A percentile compares a stretch with the other conserved stretches of the same genome.
Evolutionary conservation across 2,888 invertebrate species (phyloP).

Genomic region (Mantis religiosa): DNA sequence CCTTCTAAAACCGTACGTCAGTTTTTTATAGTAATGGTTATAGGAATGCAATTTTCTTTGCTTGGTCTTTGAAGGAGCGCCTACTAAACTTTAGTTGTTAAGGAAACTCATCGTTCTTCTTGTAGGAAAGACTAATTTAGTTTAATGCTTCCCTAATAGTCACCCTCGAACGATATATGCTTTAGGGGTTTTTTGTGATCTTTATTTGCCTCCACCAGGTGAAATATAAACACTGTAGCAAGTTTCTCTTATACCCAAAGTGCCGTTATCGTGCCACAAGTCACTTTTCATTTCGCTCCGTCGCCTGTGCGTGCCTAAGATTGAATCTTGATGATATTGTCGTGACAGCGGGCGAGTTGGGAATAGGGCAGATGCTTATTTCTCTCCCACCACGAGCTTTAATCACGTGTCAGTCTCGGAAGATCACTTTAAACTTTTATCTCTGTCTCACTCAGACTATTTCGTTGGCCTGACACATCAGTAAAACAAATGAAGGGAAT

Average conservation of each 20-base stretch:
- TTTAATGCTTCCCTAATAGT: too few relatives aligned
- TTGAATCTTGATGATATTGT: neutral
- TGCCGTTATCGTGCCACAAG: neutral
- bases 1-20: too few relatives aligned
- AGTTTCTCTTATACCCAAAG: neutral
- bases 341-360: neutral
- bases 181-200: too few relatives aligned
- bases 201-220: too few relatives aligned
- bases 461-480: neutral
- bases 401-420: neutral
- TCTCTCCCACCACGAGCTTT: neutral
- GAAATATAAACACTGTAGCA: neutral
- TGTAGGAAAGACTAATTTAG: too few relatives aligned
- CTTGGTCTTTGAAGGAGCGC: too few relatives aligned
- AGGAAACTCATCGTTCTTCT: too few relatives aligned
- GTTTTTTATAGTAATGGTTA: too few relatives aligned
- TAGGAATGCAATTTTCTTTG: too few relatives aligned
- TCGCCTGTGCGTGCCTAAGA: neutral
- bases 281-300: neutral
- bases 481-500: neutral
- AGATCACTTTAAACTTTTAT: neutral
- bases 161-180: too few relatives aligned
- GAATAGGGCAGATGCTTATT: neutral
- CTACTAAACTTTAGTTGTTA: too few relatives aligned
- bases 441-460: neutral